phyloP scores from a whole-genome alignment of 2,888 invertebrate genomes.

The Tridacna gigas region DNA sequence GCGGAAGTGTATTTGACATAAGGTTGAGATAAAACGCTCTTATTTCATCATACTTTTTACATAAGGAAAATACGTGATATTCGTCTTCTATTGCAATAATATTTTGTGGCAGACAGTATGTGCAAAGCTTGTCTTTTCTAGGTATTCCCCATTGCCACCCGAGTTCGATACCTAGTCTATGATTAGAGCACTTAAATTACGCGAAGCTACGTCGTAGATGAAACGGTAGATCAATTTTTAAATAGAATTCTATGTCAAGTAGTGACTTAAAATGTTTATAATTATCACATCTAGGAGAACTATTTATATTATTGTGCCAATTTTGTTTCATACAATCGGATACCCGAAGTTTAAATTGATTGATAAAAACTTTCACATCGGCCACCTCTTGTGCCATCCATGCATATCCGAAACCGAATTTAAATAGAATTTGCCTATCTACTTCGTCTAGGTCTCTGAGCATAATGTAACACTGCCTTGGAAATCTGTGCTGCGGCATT shows the following conservation, averaged over 20 bases:
- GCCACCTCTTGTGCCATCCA: constrained; percentile 21
- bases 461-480: constrained; percentile 8
- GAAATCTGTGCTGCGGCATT: neutral
- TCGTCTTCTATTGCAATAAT: no score
- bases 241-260: neutral
- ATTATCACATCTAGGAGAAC: neutral
- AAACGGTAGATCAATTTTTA: neutral
- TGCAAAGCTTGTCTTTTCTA: no score
- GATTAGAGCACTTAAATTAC: constrained; percentile 19
- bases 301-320: constrained; percentile 8
- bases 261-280: constrained; percentile 1
- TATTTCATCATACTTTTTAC: no score
- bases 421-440: constrained; percentile 16
- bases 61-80: no score
- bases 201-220: neutral
- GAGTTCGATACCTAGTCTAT: constrained; percentile 20
- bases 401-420: constrained; percentile 26
- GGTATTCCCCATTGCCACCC: constrained; percentile 10
- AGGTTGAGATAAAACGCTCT: no score
- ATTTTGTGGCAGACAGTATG: no score
- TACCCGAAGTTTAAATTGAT: constrained; percentile 13
- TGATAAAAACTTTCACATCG: constrained; percentile 2
- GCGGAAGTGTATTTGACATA: no score
- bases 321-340: neutral
- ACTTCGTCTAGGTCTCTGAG: constrained; percentile 9